Base-by-base conservation (phyloP, 2,888 invertebrate genomes). In the Unio pictorum region DNA sequence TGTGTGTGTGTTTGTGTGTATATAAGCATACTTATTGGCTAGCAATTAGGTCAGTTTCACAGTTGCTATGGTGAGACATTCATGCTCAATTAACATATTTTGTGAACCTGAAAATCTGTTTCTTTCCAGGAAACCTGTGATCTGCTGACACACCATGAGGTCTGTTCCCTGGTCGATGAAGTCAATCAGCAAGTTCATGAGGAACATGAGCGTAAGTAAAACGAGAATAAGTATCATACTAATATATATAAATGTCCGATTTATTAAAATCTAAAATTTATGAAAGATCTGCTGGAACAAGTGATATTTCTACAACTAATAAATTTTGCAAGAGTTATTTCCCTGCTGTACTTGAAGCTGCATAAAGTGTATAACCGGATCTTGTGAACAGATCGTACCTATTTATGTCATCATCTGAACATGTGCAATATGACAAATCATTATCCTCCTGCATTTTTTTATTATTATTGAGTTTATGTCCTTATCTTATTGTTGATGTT, bases 121-220 rank as follows among this genome's bases (percentile, higher is more conserved):
- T 66, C 45, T 66, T 76, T 80, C 1, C 77, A 88, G 86, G 67
- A 71, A 30, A 66, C 78, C 11, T 85, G 93, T 83, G 90, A 92
- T 55, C 86, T 94, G 76, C 89, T 94, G 30, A 94, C 94, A 3
- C 92, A 93, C 73, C 92, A 92, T 79, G 94, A 94, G 84, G 93
- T 94, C 72, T 93, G 93, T 82, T 93, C 93, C 73, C 92, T 93
- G 66, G 91, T 94, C 64, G 93, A 93, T 76, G 91, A 92, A 87
- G 93, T 94, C 1, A 94, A 94, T 84, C 88, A 79, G 5, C 84
- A 86, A 64, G 87, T 92, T 74, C 92, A 92, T 76, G 92, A 93
- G 85, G 93, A 93, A 81, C 92, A 92, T 79, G 92, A 93, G 55
- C 81, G 90, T 89, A 83, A 86, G 86, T 85, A 17, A 18, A 45